These are phyloP conservation scores for Rallus crepitans DNA, from an alignment of 2,797 vertebrate genomes.

Conservation along the genomic window DNA sequence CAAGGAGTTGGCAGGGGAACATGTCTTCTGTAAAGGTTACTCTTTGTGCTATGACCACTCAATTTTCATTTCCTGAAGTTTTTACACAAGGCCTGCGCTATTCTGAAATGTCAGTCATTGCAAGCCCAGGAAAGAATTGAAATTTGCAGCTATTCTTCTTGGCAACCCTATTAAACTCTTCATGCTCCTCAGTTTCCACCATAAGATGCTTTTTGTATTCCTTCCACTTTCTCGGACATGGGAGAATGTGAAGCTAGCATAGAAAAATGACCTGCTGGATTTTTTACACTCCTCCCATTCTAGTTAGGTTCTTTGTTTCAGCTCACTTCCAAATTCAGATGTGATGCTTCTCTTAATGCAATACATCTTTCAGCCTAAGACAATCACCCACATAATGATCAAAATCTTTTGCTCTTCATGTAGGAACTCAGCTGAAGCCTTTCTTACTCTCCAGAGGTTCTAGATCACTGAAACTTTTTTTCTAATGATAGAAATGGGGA, in stretches of 20 bases:
- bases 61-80: not conserved
- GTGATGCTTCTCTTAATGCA: not conserved
- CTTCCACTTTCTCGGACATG: not conserved
- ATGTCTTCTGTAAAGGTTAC: not conserved
- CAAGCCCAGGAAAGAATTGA: not conserved
- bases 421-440: not conserved
- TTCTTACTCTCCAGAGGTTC: not conserved
- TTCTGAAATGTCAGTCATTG: not conserved
- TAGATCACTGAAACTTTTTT: not conserved
- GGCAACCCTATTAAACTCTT: not conserved
- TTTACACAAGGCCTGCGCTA: not conserved
- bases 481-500: not conserved
- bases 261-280: not conserved
- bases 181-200: not conserved
- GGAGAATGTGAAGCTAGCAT: not conserved
- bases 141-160: not conserved
- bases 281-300: not conserved
- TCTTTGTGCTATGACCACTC: not conserved
- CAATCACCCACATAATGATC: not conserved
- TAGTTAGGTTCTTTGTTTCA: not conserved
- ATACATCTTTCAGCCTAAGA: not conserved
- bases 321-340: not conserved
- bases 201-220: not conserved
- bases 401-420: not conserved
- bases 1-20: not conserved